A percentile compares a stretch with the other conserved stretches of the same genome.
Evolutionary conservation across 2,113 vertebrate species (phyloP).

Genomic region (western clawed frog (Xenopus tropicalis)): UCB_Xtro_10.0 CM004446.2:101948501-101949000

Average conservation of each 20-base stretch:
- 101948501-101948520: too few species aligned
- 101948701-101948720: not conserved
- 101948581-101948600: constrained; percentile 7
- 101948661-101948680: not conserved
- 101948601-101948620: not conserved
- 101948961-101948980: too few species aligned
- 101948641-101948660: not conserved
- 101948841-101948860: too few species aligned
- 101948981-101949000: too few species aligned
- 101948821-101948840: too few species aligned
- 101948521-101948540: too few species aligned
- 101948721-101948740: too few species aligned
- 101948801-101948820: not conserved
- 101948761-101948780: not conserved
- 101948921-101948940: too few species aligned
- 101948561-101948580: not conserved
- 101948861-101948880: too few species aligned
- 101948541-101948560: not conserved
- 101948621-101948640: not conserved
- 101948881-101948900: too few species aligned
- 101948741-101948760: not conserved
- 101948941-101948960: too few species aligned
- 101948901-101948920: too few species aligned
- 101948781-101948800: not conserved
- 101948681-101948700: not conserved